phyloP scores from a whole-genome alignment of 1,140 invertebrate genomes.

The Adoxophyes honmai region DNA sequence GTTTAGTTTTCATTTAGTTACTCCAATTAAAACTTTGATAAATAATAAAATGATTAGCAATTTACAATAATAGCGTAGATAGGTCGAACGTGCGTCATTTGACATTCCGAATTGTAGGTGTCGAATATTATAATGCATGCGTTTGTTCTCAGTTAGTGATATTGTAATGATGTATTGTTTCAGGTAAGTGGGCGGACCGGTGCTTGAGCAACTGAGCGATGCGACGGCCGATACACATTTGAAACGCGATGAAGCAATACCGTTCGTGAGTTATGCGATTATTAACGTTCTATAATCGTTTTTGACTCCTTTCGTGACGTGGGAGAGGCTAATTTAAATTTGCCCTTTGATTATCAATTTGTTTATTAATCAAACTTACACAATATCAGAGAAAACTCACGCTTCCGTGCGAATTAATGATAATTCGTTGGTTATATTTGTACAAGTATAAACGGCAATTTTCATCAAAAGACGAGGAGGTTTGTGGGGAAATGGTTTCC shows the following conservation, averaged over 20 bases:
- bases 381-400: no score
- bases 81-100: not conserved
- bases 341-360: not conserved
- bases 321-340: not conserved
- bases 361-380: not conserved
- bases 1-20: no score
- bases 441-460: slow-evolving; percentile 41
- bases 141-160: slow-evolving; percentile 50
- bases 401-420: no score
- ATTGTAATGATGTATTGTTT: slow-evolving; percentile 75
- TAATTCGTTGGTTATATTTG: no score
- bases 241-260: slow-evolving; percentile 47
- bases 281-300: slow-evolving; percentile 28
- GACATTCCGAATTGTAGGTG: slow-evolving; percentile 26
- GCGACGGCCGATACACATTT: slow-evolving; percentile 54
- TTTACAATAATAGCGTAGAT: not conserved
- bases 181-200: slow-evolving; percentile 64
- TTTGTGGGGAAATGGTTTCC: slow-evolving; percentile 34
- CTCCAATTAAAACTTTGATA: no score
- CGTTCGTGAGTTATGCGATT: slow-evolving; percentile 48
- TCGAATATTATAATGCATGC: slow-evolving; percentile 37
- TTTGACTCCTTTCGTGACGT: slow-evolving; percentile 4
- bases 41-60: no score
- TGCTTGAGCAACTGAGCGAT: slow-evolving; percentile 47
- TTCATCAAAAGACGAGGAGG: slow-evolving; percentile 39